Evolutionary conservation across 2,113 vertebrate genomes (phyloP), one percentile per base, ranked within the genome.

Genomic region (Nicator chloris): DNA sequence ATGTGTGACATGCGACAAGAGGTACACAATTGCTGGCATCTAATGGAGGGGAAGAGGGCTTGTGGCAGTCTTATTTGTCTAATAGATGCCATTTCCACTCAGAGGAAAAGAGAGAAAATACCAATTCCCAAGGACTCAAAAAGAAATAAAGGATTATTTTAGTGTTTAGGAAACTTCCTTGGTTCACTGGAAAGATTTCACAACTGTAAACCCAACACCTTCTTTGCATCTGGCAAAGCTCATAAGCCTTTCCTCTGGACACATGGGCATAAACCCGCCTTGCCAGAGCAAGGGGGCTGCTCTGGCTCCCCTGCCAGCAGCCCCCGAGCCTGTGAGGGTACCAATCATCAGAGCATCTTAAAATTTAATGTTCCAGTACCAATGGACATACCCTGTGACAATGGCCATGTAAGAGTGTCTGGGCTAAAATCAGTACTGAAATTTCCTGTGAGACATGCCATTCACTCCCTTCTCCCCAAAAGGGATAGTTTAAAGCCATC

Each of bases 1-100:
- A 24, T 28, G 20, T 65, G 26, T 35, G 59, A 56, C 26, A 23
- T 4, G 23, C 0, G 0, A 53, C 0, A 0, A 68, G 60, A 68
- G 27, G 37, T 73, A 68, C 2, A 8, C 20, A 64, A 44, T n/a
- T 47, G 8, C 40, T 49, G 37, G 69, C 44, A 37, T 15, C 21
- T 64, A 49, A 68, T 4, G 24, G 65, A 92, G 35, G 6, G 15
- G 60, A 85, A 54, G 28, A 26, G 24, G 13, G 15, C 40, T 80
- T 80, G 50, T 6, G 1, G 56, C 28, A 81, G 35, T 37, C 57
- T 61, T 40, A 44, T 44, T 79, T 82, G n/a, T 61, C n/a, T 54
- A 47, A 80, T 9, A n/a, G 11, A 78, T 33, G 12, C 27, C 69
- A 73, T 54, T 92, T 92, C 66, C 39, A 66, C 70, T 27, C 11